These are phyloP conservation scores for Brachionus plicatilis DNA, from an alignment of 1,140 invertebrate genomes.

Conservation along the genomic window DNA sequence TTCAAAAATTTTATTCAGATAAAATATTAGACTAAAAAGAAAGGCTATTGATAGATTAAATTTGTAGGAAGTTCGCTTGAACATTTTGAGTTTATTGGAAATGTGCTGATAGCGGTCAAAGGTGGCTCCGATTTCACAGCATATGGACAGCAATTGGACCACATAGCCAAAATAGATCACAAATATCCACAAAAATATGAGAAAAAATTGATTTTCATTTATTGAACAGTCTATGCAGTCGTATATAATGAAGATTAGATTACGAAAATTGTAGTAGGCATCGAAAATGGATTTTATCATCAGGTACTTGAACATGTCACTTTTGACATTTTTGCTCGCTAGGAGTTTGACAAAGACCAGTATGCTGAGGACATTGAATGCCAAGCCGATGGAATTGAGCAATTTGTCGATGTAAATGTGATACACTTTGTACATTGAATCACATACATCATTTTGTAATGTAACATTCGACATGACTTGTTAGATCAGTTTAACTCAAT, in stretches of 20 bases:
- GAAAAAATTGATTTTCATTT: neutral
- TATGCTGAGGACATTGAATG: neutral
- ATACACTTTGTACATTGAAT: constrained; percentile 18
- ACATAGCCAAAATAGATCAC: constrained; percentile 18
- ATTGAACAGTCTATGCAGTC: neutral
- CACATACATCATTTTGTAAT: neutral
- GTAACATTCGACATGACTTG: neutral
- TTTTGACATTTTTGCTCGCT: neutral
- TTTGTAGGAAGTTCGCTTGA: constrained; percentile 9
- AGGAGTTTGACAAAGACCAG: neutral
- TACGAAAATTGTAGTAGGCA: constrained; percentile 12
- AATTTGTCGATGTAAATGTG: neutral
- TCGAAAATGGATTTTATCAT: constrained; percentile 35
- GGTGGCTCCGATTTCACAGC: constrained; percentile 16
- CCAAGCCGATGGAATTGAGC: neutral
- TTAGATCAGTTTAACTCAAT: neutral
- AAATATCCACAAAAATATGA: constrained; percentile 12
- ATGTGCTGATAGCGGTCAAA: constrained; percentile 9
- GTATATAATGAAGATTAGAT: neutral
- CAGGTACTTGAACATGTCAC: constrained; percentile 28
- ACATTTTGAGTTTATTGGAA: neutral
- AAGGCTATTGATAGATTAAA: neutral
- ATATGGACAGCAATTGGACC: constrained; percentile 19
- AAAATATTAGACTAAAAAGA: constrained; percentile 32
- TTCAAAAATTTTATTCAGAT: constrained; percentile 34